Conservation (phyloP, 2,888 invertebrate species). For the Caenorhabditis sp. region DNA sequence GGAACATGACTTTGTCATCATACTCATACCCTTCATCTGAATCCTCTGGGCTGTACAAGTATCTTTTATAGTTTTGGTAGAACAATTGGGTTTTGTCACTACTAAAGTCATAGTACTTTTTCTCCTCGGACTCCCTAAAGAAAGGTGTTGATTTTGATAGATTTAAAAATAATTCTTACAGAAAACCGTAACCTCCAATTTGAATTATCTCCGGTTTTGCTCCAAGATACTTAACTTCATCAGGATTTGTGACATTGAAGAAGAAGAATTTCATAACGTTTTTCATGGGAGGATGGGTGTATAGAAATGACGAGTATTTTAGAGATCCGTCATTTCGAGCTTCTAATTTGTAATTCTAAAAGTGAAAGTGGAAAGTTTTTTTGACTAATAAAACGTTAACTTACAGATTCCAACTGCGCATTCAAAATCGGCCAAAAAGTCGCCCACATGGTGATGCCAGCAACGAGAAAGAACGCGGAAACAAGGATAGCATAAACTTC, state of each 20-base stretch:
- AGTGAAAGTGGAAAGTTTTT: background rate
- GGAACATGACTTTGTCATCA: constrained; percentile 67
- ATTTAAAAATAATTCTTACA: constrained; percentile 62
- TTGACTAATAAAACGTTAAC: too few relatives aligned
- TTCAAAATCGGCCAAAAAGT: constrained; percentile 50
- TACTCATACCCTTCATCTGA: constrained; percentile 69
- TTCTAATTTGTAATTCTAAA: constrained; percentile 47
- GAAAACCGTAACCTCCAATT: constrained; percentile 71
- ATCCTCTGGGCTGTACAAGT: constrained; percentile 46
- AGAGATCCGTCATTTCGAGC: constrained; percentile 43
- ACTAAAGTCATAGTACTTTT: constrained; percentile 68
- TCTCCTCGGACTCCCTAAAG: constrained; percentile 74
- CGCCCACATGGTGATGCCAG: constrained; percentile 39
- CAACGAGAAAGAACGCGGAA: constrained; percentile 27
- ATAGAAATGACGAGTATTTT: constrained; percentile 47
- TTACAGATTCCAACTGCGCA: constrained; percentile 29
- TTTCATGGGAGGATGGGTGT: constrained; percentile 58
- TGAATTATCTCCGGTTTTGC: constrained; percentile 68
- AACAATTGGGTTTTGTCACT: constrained; percentile 56
- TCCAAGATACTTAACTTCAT: constrained; percentile 68
- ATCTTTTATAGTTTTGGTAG: constrained; percentile 76
- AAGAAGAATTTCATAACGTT: constrained; percentile 71
- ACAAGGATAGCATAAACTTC: constrained; percentile 19
- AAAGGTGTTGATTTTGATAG: background rate
- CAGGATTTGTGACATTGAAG: constrained; percentile 74